Evolutionary conservation across 2,113 vertebrate genomes (phyloP).

Genomic region (Himantopus leucocephalus): DNA sequence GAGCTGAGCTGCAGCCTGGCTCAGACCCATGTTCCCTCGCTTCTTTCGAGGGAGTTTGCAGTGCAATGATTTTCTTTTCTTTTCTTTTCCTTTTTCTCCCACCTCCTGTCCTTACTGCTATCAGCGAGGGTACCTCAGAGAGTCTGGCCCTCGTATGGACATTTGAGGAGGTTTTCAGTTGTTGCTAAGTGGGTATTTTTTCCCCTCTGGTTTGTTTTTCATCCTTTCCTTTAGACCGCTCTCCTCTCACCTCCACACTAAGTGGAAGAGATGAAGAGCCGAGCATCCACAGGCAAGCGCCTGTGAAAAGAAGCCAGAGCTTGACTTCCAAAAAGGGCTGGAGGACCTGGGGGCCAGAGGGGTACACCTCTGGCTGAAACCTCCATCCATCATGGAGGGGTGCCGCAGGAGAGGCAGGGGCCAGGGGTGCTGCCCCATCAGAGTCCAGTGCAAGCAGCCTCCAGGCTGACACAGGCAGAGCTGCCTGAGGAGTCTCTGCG

Average conservation of each 20-base stretch:
- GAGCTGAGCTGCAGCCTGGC: background rate
- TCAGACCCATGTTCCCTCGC: background rate
- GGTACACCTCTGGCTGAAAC: background rate
- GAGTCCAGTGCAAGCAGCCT: background rate
- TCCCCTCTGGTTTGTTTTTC: background rate
- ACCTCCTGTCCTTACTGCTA: background rate
- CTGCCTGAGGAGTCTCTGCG: background rate
- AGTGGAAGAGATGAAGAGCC: background rate
- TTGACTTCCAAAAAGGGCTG: background rate
- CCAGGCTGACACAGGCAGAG: background rate
- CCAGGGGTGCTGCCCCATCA: background rate
- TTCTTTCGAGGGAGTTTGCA: background rate
- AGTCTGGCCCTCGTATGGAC: rapidly evolving
- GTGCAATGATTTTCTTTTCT: background rate
- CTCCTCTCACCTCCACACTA: background rate
- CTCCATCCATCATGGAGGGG: rapidly evolving
- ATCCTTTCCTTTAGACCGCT: background rate
- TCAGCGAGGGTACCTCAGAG: background rate
- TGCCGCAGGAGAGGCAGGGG: rapidly evolving
- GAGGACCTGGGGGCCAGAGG: background rate
- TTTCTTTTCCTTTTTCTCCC: background rate
- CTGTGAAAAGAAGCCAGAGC: background rate
- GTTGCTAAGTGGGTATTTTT: background rate
- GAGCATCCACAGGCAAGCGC: background rate
- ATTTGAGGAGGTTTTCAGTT: background rate